A percentile compares a stretch with the other conserved stretches of the same genome.
Evolutionary conservation across 2,113 vertebrate species (phyloP).

Genomic region (Bettongia penicillata): DNA sequence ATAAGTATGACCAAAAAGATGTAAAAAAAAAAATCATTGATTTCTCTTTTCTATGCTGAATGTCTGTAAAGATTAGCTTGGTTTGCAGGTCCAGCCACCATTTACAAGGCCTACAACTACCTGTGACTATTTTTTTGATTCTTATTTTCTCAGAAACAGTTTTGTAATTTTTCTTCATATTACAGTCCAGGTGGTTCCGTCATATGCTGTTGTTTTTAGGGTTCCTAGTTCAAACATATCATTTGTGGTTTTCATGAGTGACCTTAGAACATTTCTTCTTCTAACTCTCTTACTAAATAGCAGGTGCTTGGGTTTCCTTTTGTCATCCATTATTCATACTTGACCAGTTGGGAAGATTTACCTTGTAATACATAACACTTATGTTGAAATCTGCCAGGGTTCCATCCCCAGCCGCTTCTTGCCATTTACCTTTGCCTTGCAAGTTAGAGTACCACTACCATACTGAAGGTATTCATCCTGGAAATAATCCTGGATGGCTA

Average conservation of each 20-base stretch:
- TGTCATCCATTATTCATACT: not conserved
- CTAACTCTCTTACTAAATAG: not conserved
- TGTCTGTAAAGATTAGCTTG: not conserved
- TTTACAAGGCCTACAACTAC: not conserved
- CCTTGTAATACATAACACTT: not conserved
- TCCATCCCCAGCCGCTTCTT: constrained; percentile 14
- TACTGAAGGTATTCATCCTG: not conserved
- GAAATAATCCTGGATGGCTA: not conserved
- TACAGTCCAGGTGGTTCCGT: not conserved
- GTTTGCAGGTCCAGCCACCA: not conserved
- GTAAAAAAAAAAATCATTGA: not conserved
- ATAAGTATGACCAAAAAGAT: not conserved
- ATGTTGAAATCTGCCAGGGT: not conserved
- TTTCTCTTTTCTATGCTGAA: not conserved
- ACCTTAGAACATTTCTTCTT: not conserved
- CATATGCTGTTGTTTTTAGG: not conserved
- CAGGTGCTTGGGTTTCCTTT: not conserved
- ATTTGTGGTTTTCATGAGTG: not conserved
- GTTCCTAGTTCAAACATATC: not conserved
- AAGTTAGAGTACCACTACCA: not conserved
- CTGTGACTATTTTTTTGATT: not conserved
- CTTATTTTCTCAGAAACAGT: not conserved
- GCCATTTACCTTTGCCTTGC: not conserved
- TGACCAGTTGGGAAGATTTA: not conserved
- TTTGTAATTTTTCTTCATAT: constrained; percentile 18